Percentiles rank a stretch among this genome's conserved stretches.
Conservation (phyloP, 1,140 invertebrate genomes). For the Medauroidea extradentata region DNA sequence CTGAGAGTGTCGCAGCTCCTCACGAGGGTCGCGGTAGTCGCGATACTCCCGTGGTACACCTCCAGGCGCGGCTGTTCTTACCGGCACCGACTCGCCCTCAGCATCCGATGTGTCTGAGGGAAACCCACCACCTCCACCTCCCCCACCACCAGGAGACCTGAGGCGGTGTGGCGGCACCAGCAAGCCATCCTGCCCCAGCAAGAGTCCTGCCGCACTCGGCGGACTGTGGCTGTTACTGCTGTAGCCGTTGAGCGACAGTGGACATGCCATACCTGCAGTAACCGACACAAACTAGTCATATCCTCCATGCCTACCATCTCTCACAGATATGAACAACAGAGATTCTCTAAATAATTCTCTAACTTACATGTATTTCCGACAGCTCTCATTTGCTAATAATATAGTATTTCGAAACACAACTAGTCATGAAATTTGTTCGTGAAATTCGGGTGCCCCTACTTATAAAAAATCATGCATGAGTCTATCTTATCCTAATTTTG, state of each 20-base stretch:
- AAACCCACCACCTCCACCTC: not conserved
- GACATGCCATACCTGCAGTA: slow-evolving; percentile 48
- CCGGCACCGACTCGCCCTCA: not conserved
- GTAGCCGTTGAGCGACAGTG: slow-evolving; percentile 55
- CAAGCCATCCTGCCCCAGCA: slow-evolving; percentile 1
- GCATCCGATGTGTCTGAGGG: not conserved
- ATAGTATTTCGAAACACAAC: too few species aligned
- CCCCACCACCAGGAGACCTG: not conserved
- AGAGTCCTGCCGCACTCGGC: slow-evolving; percentile 42
- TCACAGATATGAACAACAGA: too few species aligned
- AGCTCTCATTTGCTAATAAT: too few species aligned
- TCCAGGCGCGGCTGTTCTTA: not conserved
- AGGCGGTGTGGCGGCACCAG: not conserved
- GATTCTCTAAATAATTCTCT: too few species aligned
- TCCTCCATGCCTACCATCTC: too few species aligned
- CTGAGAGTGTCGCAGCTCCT: slow-evolving; percentile 4
- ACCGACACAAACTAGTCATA: too few species aligned
- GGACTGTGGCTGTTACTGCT: slow-evolving; percentile 57
- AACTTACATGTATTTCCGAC: too few species aligned
- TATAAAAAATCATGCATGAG: too few species aligned
- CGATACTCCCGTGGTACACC: not conserved
- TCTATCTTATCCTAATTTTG: too few species aligned
- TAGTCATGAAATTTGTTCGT: too few species aligned
- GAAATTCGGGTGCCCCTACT: too few species aligned
- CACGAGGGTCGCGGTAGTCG: not conserved